A percentile compares a stretch with the other conserved stretches of the same genome.
Evolutionary conservation across 2,888 invertebrate species (phyloP).

Genomic region (Hydriomena furcata): DNA sequence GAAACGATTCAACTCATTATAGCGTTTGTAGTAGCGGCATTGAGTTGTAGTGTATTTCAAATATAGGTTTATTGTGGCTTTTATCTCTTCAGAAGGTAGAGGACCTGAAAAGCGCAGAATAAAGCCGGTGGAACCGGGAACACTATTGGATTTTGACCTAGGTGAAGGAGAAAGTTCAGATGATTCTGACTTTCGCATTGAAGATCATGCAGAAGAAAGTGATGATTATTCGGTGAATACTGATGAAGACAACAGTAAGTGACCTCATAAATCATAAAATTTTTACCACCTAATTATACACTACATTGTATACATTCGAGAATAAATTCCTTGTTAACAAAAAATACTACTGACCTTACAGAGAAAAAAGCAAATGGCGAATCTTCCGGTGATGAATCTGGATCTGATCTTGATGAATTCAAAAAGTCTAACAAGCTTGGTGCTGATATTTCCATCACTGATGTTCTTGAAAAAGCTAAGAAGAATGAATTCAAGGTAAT

Average conservation of each 20-base stretch:
- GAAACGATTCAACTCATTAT: no score
- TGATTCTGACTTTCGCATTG: slow-evolving; percentile 96
- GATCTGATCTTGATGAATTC: slow-evolving; percentile 68
- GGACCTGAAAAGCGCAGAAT: slow-evolving; percentile 92
- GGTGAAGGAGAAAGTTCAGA: slow-evolving; percentile 96
- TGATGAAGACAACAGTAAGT: slow-evolving; percentile 85
- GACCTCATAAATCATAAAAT: neutral
- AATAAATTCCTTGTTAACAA: no score
- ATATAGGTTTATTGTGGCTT: no score
- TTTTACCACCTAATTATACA: no score
- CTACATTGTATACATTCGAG: no score
- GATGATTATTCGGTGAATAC: slow-evolving; percentile 89
- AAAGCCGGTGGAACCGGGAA: slow-evolving; percentile 90
- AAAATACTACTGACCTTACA: slow-evolving; percentile 32
- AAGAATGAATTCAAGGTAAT: slow-evolving; percentile 74
- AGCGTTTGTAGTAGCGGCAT: no score
- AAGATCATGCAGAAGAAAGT: slow-evolving; percentile 92
- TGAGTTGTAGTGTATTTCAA: neutral
- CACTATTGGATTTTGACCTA: slow-evolving; percentile 91
- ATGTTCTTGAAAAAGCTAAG: slow-evolving; percentile 70
- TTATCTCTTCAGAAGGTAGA: slow-evolving; percentile 65
- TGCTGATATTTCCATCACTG: slow-evolving; percentile 63
- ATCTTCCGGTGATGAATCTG: slow-evolving; percentile 68
- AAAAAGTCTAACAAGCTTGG: slow-evolving; percentile 66
- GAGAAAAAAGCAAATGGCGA: slow-evolving; percentile 55